phyloP scores from a whole-genome alignment of 2,113 vertebrate genomes.

The Ivindomyrus marchei region DNA sequence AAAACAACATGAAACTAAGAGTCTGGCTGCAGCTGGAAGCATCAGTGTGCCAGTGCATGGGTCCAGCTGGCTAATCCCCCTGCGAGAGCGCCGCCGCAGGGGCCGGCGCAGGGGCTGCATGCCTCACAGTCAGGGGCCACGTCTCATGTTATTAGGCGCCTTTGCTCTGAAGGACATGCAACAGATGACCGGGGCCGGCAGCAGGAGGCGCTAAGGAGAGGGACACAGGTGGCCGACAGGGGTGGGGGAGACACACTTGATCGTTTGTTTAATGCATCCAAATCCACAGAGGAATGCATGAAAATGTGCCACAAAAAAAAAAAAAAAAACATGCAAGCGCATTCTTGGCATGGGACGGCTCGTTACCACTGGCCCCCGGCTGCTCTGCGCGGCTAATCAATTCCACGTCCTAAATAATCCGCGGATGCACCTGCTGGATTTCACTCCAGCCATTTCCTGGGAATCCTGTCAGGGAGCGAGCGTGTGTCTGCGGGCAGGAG shows the following conservation, averaged over 20 bases:
- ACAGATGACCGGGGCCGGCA: neutral
- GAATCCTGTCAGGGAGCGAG: conserved; percentile 12
- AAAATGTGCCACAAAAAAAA: conserved; percentile 6
- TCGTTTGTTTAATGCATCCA: conserved; percentile 14
- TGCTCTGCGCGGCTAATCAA: conserved; percentile 33
- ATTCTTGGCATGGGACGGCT: conserved; percentile 21
- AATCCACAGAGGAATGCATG: conserved; percentile 22
- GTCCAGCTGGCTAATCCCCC: conserved; percentile 12
- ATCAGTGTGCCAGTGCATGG: conserved; percentile 1
- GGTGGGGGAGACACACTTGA: neutral
- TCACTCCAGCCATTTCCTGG: conserved; percentile 22
- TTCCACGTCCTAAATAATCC: conserved; percentile 27
- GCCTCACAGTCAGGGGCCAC: neutral
- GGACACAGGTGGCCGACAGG: neutral
- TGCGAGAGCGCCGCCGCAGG: neutral
- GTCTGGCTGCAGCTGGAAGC: neutral
- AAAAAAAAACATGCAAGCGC: conserved; percentile 23
- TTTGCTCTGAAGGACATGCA: conserved; percentile 10
- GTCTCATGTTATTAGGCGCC: neutral
- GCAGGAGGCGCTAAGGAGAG: neutral
- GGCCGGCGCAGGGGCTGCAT: neutral
- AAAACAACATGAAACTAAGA: neutral
- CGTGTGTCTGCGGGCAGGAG: neutral
- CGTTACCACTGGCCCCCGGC: conserved; percentile 21
- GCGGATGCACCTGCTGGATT: conserved; percentile 21